Evolutionary conservation across 2,113 vertebrate genomes (phyloP).

Genomic region (Macrotus californicus): DNA sequence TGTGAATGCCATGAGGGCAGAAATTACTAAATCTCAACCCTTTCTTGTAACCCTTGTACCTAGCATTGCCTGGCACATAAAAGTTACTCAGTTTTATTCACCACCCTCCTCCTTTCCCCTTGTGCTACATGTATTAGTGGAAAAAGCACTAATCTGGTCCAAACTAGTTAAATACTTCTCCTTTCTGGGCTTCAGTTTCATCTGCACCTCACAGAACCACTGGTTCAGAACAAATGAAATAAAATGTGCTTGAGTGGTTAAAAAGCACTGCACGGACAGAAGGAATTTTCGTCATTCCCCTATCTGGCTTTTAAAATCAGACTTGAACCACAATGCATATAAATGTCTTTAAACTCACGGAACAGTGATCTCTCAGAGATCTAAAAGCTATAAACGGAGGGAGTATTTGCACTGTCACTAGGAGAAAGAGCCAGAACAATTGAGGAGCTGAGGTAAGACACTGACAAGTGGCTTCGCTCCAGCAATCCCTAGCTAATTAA

Average conservation of each 20-base stretch:
- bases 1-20: background rate
- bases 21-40: background rate
- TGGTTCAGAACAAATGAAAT: constrained; percentile 41
- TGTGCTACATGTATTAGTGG: background rate
- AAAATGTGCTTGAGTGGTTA: constrained; percentile 1
- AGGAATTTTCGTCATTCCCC: constrained; percentile 8
- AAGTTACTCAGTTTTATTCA: constrained; percentile 4
- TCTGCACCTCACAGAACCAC: constrained; percentile 9
- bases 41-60: background rate
- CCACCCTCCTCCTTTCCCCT: background rate
- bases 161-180: constrained; percentile 1
- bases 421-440: constrained; percentile 34
- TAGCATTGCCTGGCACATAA: background rate
- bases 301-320: constrained; percentile 37
- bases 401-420: constrained; percentile 57
- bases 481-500: constrained; percentile 63
- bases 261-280: background rate
- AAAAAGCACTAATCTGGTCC: background rate
- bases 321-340: background rate
- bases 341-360: background rate
- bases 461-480: constrained; percentile 55
- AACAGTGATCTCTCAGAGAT: background rate
- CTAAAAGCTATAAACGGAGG: constrained; percentile 40
- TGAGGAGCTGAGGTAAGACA: constrained; percentile 17
- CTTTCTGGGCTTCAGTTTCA: constrained; percentile 35